Base-by-base conservation (phyloP, 2,113 vertebrate species). In the Malurus cyaneus region DNA sequence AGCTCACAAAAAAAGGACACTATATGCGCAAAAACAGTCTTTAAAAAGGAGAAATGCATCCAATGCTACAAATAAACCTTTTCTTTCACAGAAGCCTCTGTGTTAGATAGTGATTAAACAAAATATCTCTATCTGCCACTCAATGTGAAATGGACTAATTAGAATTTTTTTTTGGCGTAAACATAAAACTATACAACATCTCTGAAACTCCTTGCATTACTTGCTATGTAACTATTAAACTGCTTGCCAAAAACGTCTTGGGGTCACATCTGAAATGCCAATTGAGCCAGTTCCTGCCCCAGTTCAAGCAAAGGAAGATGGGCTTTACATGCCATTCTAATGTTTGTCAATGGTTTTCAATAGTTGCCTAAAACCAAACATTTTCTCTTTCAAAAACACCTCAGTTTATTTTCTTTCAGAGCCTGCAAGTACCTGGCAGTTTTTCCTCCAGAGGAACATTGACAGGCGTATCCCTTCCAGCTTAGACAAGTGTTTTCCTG, bases 31-130 rank as follows among this genome's bases (percentile, higher is more conserved):
- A 93, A 89, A 80, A 96, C 92, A 96, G 78, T 93, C 80, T 95
- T 95, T 94, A 94, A 85, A 96, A 96, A 91, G 94, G 88, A 78
- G 83, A 96, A 97, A 96, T 52, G 74, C 74, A 94, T 52, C 96
- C 92, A 96, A 97, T 97, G 97, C 96, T 98, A 98, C 98, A 97
- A 96, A 96, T 94, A 61, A 86, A 88, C 64, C 42, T 96, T 86
- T 92, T 86, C 36, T 92, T 94, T 89, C 79, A 94, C 89, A 96
- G 93, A 85, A 94, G 61, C 79, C 80, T 94, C 60, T 57, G 60
- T 67, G 86, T 84, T 96, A 95, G 89, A 91, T 86, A 91, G 65
- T 41, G 84, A 91, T 84, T 92, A 84, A 92, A 94, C 89, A 90
- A 94, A 94, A 88, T 67, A 83, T 82, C 81, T 83, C 91, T 90